A percentile compares a stretch with the other conserved stretches of the same genome.
These are phyloP conservation scores for Drymonia ruficornis DNA, from an alignment of 2,888 invertebrate genomes.

Conservation along the genomic window DNA sequence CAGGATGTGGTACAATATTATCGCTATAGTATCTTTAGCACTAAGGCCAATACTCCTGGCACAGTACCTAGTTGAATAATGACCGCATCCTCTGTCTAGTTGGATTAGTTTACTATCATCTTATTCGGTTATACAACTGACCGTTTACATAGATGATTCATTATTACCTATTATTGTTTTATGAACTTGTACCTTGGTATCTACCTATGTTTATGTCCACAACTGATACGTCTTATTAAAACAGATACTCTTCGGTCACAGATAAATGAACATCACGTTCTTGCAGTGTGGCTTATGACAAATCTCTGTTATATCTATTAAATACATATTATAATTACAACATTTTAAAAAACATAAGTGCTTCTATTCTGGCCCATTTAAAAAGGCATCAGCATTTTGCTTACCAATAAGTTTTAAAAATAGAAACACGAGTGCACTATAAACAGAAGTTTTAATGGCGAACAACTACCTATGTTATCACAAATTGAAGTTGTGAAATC, in stretches of 20 bases:
- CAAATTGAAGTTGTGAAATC: conserved; percentile 18
- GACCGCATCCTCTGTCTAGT: conserved; percentile 59
- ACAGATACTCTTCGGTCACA: too few relatives aligned
- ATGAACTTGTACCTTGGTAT: too few relatives aligned
- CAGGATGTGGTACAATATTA: conserved; percentile 16
- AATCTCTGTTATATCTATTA: too few relatives aligned
- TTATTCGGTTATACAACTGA: background rate
- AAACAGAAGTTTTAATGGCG: conserved; percentile 28
- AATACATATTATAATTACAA: too few relatives aligned
- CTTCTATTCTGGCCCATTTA: too few relatives aligned
- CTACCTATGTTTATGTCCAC: too few relatives aligned
- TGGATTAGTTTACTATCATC: conserved; percentile 21
- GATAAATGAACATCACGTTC: too few relatives aligned
- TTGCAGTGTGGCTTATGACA: too few relatives aligned
- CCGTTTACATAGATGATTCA: background rate
- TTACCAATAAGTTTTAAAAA: background rate
- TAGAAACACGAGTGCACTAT: conserved; percentile 14
- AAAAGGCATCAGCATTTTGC: background rate
- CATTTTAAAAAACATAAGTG: too few relatives aligned
- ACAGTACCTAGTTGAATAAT: conserved; percentile 62
- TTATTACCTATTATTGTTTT: too few relatives aligned
- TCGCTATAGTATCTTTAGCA: conserved; percentile 11
- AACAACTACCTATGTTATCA: conserved; percentile 28
- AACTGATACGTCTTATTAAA: too few relatives aligned
- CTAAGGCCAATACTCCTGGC: conserved; percentile 22